Evolutionary conservation across 2,797 vertebrate species (phyloP), one percentile per base, ranked within the genome.

Genomic region (Rhynchonycteris naso): DNA sequence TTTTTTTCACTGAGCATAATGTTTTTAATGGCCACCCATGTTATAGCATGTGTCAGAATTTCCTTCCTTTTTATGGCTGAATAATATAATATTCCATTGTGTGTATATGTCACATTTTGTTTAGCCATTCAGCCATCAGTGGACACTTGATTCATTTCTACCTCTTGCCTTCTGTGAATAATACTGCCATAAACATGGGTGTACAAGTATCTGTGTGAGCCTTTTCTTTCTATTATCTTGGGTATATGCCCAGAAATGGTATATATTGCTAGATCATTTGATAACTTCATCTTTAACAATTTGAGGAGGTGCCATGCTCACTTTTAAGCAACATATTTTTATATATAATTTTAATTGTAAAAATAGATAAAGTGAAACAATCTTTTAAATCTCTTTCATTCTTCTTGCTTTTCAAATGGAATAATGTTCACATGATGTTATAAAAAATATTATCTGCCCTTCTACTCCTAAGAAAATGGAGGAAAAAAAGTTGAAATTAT

Each of bases 341-440:
- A 15, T 54, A 26, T 58, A 22, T 85, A 43, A 52, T 80, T 93
- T 94, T 74, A 58, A 33, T 50, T 26, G 3, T 58, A 26, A 61
- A 94, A 95, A 94, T 61, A 33, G 69, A 56, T 22, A 30, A 80
- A 83, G 24, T 24, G 38, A 35, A 61, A 26, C 18, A 69, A 35
- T 35, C 76, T 85, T 79, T 80, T 15, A 61, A 68, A 52, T 92
- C 54, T 96, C 63, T 81, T 14, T 87, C 14, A 63, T 30, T 38
- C 10, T n/a, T 68, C 2, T 83, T 93, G 33, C 13, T 93, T 96
- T 96, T 85, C 69, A 82, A 85, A 86, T 6, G n/a, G 94, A 43
- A 21, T 16, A 22, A 74, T 50, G n/a, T 43, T 68, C 54, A 93
- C 33, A 21, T 1, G 4, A 9, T 69, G 63, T 11, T 74, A 47